A percentile compares a stretch with the other conserved stretches of the same genome.
Evolutionary conservation across 2,113 vertebrate species (phyloP).

Genomic region (Mesocricetus auratus): DNA sequence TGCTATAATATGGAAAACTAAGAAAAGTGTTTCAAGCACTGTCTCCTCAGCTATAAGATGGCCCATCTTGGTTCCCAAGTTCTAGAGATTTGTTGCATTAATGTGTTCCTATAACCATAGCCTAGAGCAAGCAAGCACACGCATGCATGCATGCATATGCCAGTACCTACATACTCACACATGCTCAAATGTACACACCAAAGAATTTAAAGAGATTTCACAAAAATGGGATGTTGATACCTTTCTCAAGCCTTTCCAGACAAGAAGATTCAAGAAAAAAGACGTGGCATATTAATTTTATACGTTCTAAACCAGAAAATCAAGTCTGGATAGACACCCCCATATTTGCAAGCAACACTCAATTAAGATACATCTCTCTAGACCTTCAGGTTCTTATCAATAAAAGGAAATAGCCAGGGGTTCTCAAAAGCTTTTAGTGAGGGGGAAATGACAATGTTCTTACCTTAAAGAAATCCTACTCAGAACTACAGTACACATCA

Average conservation of each 20-base stretch:
- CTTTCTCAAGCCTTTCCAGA: not conserved
- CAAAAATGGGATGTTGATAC: not conserved
- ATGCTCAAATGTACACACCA: not conserved
- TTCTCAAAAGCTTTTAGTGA: not conserved
- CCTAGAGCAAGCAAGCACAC: not conserved
- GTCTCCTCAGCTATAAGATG: not conserved
- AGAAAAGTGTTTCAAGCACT: not conserved
- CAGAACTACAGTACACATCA: not conserved
- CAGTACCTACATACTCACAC: not conserved
- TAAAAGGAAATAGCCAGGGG: not conserved
- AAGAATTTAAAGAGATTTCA: not conserved
- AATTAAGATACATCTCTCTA: constrained; percentile 16
- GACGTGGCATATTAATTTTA: not conserved
- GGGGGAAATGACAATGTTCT: not conserved
- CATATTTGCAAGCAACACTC: not conserved
- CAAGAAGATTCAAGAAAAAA: not conserved
- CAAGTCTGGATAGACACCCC: not conserved
- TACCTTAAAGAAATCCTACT: constrained; percentile 1
- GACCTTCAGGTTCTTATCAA: not conserved
- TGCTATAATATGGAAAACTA: not conserved
- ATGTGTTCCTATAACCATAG: not conserved
- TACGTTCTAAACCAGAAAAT: not conserved
- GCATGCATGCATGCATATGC: fast-evolving
- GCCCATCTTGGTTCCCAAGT: not conserved
- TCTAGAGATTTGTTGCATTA: not conserved